A percentile compares a stretch with the other conserved stretches of the same genome.
phyloP scores from a whole-genome alignment of 2,113 vertebrate species.

The rabbit (Oryctolagus cuniculus) region DNA sequence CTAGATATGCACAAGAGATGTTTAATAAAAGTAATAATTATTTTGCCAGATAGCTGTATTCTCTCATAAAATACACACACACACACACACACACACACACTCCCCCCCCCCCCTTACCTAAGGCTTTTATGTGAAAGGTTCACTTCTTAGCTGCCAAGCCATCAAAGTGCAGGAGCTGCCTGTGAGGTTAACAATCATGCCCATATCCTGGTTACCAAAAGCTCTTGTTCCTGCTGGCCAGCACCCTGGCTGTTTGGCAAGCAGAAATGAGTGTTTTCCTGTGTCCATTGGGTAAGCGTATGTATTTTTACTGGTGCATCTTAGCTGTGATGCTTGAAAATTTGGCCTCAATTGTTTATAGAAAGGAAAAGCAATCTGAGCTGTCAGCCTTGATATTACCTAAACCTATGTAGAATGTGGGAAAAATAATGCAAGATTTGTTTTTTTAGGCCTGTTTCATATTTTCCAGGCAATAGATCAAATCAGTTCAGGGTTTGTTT shows the following conservation, averaged over 20 bases:
- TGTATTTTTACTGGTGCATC: conserved; percentile 63
- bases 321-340: conserved; percentile 73
- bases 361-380: conserved; percentile 75
- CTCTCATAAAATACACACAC: not conserved
- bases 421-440: conserved; percentile 76
- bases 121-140: conserved; percentile 40
- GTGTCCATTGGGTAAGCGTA: conserved; percentile 14
- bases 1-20: not conserved
- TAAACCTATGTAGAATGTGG: conserved; percentile 73
- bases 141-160: conserved; percentile 33
- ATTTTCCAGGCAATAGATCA: conserved; percentile 81
- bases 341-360: conserved; percentile 72
- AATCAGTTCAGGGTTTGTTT: conserved; percentile 77
- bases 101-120: not conserved
- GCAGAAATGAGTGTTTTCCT: conserved; percentile 53
- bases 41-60: conserved; percentile 50
- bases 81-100: not conserved
- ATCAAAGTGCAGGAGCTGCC: not conserved
- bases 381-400: conserved; percentile 78
- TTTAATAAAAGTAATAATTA: conserved; percentile 25
- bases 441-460: conserved; percentile 76
- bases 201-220: not conserved
- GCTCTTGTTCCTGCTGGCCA: not conserved
- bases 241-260: not conserved
- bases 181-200: not conserved